These are phyloP conservation scores for Contarinia nasturtii DNA, from an alignment of 1,140 invertebrate genomes.

Conservation along the genomic window DNA sequence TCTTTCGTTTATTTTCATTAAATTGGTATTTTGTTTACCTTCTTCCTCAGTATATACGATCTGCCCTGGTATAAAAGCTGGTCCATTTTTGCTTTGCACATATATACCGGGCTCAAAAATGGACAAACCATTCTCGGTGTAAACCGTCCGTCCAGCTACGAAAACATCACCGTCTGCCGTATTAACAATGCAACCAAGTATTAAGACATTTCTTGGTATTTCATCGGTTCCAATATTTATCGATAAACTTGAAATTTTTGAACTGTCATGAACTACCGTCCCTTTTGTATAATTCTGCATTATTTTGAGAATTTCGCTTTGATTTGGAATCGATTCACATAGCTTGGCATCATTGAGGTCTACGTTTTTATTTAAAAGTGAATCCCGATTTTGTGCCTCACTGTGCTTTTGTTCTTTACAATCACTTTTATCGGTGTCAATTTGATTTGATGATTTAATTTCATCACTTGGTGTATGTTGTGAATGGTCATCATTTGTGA, in stretches of 20 bases:
- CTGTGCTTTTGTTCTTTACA: no score
- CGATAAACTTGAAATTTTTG: slow-evolving; percentile 28
- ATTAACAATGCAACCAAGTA: slow-evolving; percentile 53
- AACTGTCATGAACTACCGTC: slow-evolving; percentile 26
- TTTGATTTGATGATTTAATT: no score
- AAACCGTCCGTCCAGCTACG: slow-evolving; percentile 31
- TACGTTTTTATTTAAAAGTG: no score
- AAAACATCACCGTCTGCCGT: slow-evolving; percentile 45
- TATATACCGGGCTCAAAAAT: slow-evolving; percentile 48
- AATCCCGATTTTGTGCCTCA: no score
- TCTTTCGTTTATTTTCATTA: no score
- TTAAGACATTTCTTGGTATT: slow-evolving; percentile 24
- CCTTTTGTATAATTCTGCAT: slow-evolving; percentile 40
- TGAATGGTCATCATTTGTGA: no score
- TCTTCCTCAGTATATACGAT: slow-evolving; percentile 50
- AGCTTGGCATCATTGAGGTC: slow-evolving; percentile 22
- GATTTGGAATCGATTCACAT: slow-evolving; percentile 32
- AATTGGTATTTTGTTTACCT: slow-evolving; percentile 11
- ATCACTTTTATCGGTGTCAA: no score
- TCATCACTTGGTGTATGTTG: no score
- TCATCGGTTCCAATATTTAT: neutral
- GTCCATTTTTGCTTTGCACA: slow-evolving; percentile 47
- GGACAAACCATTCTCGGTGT: no score
- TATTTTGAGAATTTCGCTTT: slow-evolving; percentile 41
- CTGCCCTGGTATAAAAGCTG: slow-evolving; percentile 53